Conservation (phyloP, 2,797 vertebrate genomes). For the Discoglossus pictus region DNA sequence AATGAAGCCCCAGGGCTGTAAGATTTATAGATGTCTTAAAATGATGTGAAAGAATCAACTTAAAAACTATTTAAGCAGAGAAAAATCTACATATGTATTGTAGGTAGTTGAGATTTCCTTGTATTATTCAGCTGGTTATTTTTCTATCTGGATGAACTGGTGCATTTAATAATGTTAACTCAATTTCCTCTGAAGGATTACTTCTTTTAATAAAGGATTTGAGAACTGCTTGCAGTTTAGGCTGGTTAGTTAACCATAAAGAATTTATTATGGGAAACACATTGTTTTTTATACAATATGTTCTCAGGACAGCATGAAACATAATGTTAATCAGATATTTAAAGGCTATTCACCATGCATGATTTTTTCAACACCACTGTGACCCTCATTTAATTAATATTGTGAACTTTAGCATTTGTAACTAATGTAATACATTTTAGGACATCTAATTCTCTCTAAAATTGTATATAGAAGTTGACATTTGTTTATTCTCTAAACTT, state of each 20-base stretch:
- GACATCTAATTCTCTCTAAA: conserved; percentile 32
- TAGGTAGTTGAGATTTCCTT: conserved; percentile 25
- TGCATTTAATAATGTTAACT: conserved; percentile 9
- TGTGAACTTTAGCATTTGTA: conserved; percentile 23
- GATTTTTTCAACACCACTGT: conserved; percentile 26
- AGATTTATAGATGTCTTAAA: conserved; percentile 53
- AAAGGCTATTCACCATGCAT: conserved; percentile 18
- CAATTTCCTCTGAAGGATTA: conserved; percentile 8
- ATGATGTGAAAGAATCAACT: conserved; percentile 45
- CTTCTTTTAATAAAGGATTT: no score
- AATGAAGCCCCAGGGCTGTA: conserved; percentile 47
- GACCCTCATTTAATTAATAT: conserved; percentile 40
- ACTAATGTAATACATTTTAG: conserved; percentile 29
- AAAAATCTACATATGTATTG: conserved; percentile 35
- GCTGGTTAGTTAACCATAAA: conserved; percentile 8
- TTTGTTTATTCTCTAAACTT: no score
- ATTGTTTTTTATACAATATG: background rate
- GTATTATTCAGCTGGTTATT: conserved; percentile 20
- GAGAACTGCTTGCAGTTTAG: background rate
- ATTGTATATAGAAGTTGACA: conserved; percentile 26
- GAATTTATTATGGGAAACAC: background rate
- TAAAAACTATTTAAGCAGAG: conserved; percentile 37
- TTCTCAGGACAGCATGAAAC: background rate
- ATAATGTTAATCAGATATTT: conserved; percentile 9
- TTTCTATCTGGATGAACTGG: conserved; percentile 1